A percentile compares a stretch with the other conserved stretches of the same genome.
These are phyloP conservation scores for Piezodorus guildinii DNA, from an alignment of 1,140 invertebrate species.

Conservation along the genomic window DNA sequence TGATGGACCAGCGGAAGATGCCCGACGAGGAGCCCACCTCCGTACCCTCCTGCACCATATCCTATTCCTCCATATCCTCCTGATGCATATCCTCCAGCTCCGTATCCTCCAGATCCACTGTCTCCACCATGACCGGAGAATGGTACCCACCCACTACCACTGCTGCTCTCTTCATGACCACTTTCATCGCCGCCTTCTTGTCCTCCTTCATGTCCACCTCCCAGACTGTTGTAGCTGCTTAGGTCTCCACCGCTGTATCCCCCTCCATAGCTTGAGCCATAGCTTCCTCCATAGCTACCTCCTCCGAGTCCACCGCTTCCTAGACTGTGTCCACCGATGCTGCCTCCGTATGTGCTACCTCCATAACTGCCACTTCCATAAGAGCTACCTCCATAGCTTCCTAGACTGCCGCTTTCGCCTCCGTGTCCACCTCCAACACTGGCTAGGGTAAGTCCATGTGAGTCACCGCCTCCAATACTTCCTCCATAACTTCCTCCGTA, in stretches of 20 bases:
- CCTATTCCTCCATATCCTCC: not conserved
- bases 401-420: not conserved
- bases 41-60: not conserved
- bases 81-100: not conserved
- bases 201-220: not conserved
- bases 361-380: constrained; percentile 15
- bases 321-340: not conserved
- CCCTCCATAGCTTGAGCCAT: not conserved
- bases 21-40: constrained; percentile 5
- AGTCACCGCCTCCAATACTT: not conserved
- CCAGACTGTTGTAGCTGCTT: not conserved
- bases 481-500: not conserved
- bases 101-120: not conserved
- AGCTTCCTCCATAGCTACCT: not conserved
- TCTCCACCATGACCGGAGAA: too few species aligned
- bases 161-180: not conserved
- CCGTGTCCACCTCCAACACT: constrained; percentile 7
- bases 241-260: not conserved
- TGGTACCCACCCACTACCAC: too few species aligned
- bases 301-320: not conserved
- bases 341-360: not conserved
- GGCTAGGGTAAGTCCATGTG: not conserved
- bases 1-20: not conserved
- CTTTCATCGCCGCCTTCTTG: not conserved
- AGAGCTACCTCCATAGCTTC: not conserved